Percentiles rank a stretch among this genome's conserved stretches.
These are phyloP conservation scores for Mormyrops attenuatus DNA, from an alignment of 2,797 vertebrate genomes.

Conservation along the genomic window DNA sequence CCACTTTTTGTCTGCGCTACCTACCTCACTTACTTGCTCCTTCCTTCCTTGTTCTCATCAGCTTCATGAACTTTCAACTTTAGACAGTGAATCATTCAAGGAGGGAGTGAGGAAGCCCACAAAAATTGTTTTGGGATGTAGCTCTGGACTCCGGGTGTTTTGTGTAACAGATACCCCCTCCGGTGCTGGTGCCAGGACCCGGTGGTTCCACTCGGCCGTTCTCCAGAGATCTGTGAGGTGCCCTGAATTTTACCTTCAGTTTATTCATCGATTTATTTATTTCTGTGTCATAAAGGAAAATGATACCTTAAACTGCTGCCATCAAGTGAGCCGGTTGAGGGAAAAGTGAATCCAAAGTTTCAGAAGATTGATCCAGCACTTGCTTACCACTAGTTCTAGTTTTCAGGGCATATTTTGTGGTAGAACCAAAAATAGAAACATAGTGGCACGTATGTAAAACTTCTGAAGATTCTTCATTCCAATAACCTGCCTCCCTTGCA, in stretches of 20 bases:
- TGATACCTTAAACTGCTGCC: not conserved
- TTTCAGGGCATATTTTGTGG: not conserved
- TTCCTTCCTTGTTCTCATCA: not conserved
- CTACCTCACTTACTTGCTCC: not conserved
- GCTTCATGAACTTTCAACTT: not conserved
- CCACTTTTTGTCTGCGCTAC: not conserved
- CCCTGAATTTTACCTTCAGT: conserved; percentile 51
- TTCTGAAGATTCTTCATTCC: conserved; percentile 5
- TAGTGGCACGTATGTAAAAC: not conserved
- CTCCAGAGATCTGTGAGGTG: conserved; percentile 21
- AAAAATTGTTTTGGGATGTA: not conserved
- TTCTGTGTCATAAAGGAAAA: conserved; percentile 9
- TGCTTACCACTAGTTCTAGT: not conserved
- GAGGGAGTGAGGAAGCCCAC: not conserved
- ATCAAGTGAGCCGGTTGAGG: not conserved
- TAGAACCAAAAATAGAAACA: not conserved
- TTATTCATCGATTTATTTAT: not conserved
- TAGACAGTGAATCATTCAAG: not conserved
- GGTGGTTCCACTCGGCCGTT: not conserved
- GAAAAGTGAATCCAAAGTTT: not conserved
- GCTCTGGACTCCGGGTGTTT: not conserved
- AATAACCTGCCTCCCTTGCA: not conserved
- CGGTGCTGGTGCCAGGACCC: not conserved
- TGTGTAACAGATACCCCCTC: not conserved
- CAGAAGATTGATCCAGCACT: not conserved